These are phyloP conservation scores for Drosophila mimica DNA, from an alignment of 2,888 invertebrate species.

Conservation along the genomic window DNA sequence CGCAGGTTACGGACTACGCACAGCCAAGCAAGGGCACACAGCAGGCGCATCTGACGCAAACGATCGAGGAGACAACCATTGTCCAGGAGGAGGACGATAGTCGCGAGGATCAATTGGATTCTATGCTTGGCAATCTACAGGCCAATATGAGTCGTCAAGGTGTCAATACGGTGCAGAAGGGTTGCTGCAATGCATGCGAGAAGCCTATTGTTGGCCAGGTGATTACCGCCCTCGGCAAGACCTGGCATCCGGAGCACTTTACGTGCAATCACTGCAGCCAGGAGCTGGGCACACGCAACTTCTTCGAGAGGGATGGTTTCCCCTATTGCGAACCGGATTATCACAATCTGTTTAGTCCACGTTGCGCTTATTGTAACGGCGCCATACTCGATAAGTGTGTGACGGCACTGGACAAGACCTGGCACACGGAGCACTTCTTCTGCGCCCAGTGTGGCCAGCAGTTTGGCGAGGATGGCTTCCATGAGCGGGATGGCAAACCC, in stretches of 20 bases:
- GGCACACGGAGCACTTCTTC: conserved; percentile 99
- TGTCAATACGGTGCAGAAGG: conserved; percentile 99
- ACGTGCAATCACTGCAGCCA: conserved; percentile 98
- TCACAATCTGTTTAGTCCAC: conserved; percentile 98
- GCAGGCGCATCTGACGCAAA: conserved; percentile 83
- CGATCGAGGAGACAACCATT: conserved; percentile 83
- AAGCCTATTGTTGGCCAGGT: conserved; percentile 99
- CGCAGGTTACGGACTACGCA: conserved; percentile 90
- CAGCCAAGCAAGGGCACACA: conserved; percentile 87
- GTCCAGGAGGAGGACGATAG: conserved; percentile 76
- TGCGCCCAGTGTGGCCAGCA: conserved; percentile 98
- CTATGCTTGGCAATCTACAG: conserved; percentile 88
- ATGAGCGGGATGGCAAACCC: conserved; percentile 97
- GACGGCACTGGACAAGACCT: conserved; percentile 98
- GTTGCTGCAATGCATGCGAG: conserved; percentile 99
- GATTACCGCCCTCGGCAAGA: conserved; percentile 96
- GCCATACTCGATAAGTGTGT: conserved; percentile 99
- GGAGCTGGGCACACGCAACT: conserved; percentile 98
- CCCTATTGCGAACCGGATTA: conserved; percentile 99
- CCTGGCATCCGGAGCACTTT: conserved; percentile 99
- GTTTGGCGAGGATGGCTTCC: conserved; percentile 99
- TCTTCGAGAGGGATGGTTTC: conserved; percentile 98
- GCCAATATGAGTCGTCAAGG: conserved; percentile 99
- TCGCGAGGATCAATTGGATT: conserved; percentile 86
- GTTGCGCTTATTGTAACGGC: conserved; percentile 99